Evolutionary conservation across 1,140 invertebrate genomes (phyloP).

Genomic region (Acromyrmex heyeri): DNA sequence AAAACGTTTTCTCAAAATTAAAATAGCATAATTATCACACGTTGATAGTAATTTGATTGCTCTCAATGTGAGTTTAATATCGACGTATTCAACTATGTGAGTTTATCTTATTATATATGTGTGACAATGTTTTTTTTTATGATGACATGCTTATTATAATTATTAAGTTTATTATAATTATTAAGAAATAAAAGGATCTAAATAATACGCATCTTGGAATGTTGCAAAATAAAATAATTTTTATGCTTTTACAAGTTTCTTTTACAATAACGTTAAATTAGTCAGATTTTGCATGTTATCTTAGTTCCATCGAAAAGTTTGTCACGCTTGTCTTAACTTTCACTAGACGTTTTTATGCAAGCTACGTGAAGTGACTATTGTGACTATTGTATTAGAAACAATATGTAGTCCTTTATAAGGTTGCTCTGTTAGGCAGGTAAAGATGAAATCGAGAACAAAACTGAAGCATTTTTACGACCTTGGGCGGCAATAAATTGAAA

Average conservation of each 20-base stretch:
- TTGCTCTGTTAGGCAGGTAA: background rate
- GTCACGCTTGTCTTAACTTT: background rate
- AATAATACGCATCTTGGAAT: background rate
- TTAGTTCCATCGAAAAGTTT: background rate
- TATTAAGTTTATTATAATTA: background rate
- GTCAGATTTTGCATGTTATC: background rate
- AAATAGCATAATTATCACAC: background rate
- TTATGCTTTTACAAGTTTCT: background rate
- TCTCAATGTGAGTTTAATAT: background rate
- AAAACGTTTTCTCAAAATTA: background rate
- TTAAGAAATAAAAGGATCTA: background rate
- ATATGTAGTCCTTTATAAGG: background rate
- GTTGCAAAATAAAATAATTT: background rate
- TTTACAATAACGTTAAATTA: background rate
- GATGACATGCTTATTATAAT: too few species aligned
- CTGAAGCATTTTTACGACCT: background rate
- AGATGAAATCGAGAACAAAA: background rate
- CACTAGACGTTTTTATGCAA: background rate
- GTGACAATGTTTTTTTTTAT: background rate
- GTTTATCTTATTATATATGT: background rate
- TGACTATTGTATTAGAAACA: background rate
- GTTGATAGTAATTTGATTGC: background rate
- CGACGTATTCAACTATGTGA: background rate
- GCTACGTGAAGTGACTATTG: background rate
- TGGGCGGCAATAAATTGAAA: background rate